These are phyloP conservation scores for Artemisiospiza belli DNA, from an alignment of 2,113 vertebrate species.

Conservation along the genomic window DNA sequence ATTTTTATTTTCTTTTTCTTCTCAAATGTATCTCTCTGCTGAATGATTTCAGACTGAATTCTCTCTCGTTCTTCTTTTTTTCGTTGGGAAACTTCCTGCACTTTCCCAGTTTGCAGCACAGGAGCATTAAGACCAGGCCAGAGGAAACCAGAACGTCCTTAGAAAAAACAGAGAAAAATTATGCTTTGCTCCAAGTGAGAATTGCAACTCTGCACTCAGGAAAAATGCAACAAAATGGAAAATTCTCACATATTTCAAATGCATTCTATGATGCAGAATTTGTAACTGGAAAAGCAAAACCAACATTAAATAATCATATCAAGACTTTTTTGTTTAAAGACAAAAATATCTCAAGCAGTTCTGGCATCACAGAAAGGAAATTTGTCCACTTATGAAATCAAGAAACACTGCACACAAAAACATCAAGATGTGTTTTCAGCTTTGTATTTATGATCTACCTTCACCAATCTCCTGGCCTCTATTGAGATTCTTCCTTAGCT, in stretches of 20 bases:
- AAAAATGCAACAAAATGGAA: neutral
- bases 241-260: neutral
- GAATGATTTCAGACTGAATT: slow-evolving; percentile 75
- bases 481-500: slow-evolving; percentile 85
- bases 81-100: slow-evolving; percentile 76
- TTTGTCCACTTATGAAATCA: neutral
- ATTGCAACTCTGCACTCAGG: neutral
- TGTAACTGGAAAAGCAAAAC: neutral
- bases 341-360: neutral
- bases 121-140: slow-evolving; percentile 93
- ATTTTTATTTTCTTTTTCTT: slow-evolving; percentile 80
- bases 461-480: slow-evolving; percentile 89
- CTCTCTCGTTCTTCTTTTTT: slow-evolving; percentile 79
- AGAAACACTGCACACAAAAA: neutral
- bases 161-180: neutral
- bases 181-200: neutral
- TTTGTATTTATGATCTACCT: slow-evolving; percentile 73
- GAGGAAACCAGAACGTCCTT: slow-evolving; percentile 87
- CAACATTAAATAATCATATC: neutral
- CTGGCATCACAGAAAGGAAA: neutral
- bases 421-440: neutral
- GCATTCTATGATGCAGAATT: neutral
- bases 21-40: slow-evolving; percentile 86
- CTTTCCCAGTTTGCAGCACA: slow-evolving; percentile 72
- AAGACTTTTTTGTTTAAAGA: neutral